Evolutionary conservation across 2,888 invertebrate species (phyloP).

Genomic region (Ophioninae sp.): DNA sequence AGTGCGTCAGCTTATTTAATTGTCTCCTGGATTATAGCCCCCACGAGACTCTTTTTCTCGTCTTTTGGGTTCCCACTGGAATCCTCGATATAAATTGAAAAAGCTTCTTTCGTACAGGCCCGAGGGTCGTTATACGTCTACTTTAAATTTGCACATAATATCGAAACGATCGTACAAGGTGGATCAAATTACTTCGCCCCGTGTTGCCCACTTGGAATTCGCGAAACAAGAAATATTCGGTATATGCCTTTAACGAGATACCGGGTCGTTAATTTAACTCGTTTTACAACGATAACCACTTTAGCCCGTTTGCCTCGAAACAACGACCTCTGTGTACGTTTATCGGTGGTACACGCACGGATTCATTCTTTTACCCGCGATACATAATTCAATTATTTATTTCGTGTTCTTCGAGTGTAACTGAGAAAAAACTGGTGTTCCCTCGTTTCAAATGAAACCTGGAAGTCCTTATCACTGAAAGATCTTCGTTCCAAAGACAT

Average conservation of each 20-base stretch:
- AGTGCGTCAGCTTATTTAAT: conserved; percentile 5
- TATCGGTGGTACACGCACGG: neutral
- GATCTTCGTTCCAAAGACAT: no score
- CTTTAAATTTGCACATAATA: conserved; percentile 48
- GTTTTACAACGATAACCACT: conserved; percentile 44
- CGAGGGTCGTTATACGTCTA: conserved; percentile 30
- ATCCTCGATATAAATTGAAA: conserved; percentile 30
- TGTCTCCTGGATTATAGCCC: conserved; percentile 12
- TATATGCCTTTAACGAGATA: conserved; percentile 34
- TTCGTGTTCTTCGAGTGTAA: no score
- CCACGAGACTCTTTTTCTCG: neutral
- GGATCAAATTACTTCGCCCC: conserved; percentile 46
- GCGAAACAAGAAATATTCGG: conserved; percentile 44
- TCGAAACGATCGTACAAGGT: conserved; percentile 32
- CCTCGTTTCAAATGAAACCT: no score
- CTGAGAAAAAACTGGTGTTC: no score
- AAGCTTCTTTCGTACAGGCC: conserved; percentile 16
- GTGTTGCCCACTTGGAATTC: conserved; percentile 25
- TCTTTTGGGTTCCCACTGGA: conserved; percentile 1
- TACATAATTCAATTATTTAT: conserved; percentile 3
- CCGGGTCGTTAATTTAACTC: conserved; percentile 48
- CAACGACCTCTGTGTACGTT: neutral
- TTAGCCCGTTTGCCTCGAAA: conserved; percentile 43
- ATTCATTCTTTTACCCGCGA: neutral
- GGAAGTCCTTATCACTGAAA: no score